phyloP scores from a whole-genome alignment of 2,888 invertebrate genomes.

The Phyllotreta cruciferae region DNA sequence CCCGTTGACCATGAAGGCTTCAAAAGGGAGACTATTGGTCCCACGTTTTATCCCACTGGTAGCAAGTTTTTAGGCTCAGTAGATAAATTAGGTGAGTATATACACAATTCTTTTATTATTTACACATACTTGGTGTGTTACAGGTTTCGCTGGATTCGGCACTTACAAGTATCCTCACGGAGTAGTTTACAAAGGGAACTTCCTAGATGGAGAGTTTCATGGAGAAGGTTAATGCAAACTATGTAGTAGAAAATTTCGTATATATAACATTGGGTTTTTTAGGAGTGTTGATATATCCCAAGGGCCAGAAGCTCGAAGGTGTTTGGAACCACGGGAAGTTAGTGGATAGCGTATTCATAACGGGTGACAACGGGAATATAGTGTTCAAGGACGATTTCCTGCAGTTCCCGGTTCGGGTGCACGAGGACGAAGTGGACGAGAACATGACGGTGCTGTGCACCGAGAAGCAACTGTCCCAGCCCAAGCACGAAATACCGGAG shows the following conservation, averaged over 20 bases:
- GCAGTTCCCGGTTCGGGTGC: not conserved
- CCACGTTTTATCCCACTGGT: too few relatives aligned
- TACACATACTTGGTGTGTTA: too few relatives aligned
- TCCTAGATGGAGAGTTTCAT: constrained; percentile 4
- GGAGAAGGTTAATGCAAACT: not conserved
- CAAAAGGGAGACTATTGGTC: too few relatives aligned
- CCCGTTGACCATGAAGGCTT: too few relatives aligned
- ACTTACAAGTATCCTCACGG: constrained; percentile 5
- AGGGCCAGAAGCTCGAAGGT: constrained; percentile 5
- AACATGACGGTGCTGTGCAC: not conserved
- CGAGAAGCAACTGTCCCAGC: not conserved
- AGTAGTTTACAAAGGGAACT: constrained; percentile 3
- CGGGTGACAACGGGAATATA: not conserved
- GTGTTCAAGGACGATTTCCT: constrained; percentile 2
- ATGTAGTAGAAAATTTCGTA: not conserved
- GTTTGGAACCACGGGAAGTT: not conserved
- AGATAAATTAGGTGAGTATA: too few relatives aligned
- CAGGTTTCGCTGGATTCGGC: constrained; percentile 3
- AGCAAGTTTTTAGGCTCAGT: too few relatives aligned
- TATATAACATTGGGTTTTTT: not conserved
- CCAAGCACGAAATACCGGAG: constrained; percentile 1
- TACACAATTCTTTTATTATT: too few relatives aligned
- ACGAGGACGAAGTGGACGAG: constrained; percentile 3
- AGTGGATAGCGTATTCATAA: not conserved
- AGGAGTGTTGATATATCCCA: constrained; percentile 7